phyloP scores from a whole-genome alignment of 2,888 invertebrate genomes.

The Pteria penguin region DNA sequence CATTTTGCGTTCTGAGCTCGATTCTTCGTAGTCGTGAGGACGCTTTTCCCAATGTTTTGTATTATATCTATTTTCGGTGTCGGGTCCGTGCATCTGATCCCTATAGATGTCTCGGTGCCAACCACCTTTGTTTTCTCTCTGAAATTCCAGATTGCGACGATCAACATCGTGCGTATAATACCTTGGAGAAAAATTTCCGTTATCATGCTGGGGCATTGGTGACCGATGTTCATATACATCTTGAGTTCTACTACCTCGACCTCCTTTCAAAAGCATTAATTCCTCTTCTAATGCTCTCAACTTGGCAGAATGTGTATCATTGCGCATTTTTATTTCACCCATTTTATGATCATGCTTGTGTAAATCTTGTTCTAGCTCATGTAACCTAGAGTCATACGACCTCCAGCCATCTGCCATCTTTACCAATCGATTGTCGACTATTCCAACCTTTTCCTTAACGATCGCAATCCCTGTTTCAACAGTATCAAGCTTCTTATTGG shows the following conservation, averaged over 20 bases:
- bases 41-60: neutral
- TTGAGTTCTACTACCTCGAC: neutral
- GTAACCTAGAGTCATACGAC: neutral
- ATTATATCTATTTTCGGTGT: slow-evolving; percentile 1
- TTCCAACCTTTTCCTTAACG: slow-evolving; percentile 13
- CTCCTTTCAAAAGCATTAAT: neutral
- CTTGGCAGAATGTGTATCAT: slow-evolving; percentile 17
- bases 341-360: neutral
- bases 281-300: slow-evolving; percentile 5
- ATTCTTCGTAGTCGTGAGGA: neutral
- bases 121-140: neutral
- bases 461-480: slow-evolving; percentile 13
- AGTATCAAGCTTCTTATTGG: slow-evolving; percentile 17
- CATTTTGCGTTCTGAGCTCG: neutral
- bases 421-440: slow-evolving; percentile 3
- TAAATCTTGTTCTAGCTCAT: slow-evolving; percentile 14
- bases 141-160: slow-evolving; percentile 20
- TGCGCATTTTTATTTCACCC: slow-evolving; percentile 5
- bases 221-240: neutral
- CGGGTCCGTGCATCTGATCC: slow-evolving; percentile 14
- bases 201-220: neutral
- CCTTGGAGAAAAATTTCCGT: neutral
- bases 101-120: slow-evolving; percentile 14
- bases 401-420: slow-evolving; percentile 13
- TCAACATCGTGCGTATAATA: slow-evolving; percentile 18